Percentiles rank a stretch among this genome's conserved stretches.
Conservation (phyloP, 2,113 vertebrate species). For the Alligator mississippiensis region DNA sequence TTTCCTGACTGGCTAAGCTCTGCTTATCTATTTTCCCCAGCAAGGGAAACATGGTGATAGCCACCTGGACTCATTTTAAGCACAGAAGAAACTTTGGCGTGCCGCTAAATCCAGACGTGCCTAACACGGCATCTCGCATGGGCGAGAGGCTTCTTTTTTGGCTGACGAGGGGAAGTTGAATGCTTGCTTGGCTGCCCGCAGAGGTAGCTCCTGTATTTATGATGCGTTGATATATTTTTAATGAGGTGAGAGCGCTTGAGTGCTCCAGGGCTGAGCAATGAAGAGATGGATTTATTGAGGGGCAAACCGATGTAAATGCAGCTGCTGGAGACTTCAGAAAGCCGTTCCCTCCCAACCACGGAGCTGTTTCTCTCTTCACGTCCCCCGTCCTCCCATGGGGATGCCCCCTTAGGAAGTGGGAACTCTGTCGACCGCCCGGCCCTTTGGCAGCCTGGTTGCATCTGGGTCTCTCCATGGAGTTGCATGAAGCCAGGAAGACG, state of each 20-base stretch:
- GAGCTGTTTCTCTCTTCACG: background rate
- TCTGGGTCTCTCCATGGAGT: background rate
- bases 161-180: background rate
- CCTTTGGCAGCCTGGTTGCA: background rate
- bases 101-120: conserved; percentile 16
- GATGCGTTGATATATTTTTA: background rate
- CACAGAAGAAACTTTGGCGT: background rate
- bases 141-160: background rate
- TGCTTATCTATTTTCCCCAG: background rate
- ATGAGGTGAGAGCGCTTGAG: background rate
- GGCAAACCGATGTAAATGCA: background rate
- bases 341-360: background rate
- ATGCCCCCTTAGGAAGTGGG: background rate
- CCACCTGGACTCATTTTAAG: background rate
- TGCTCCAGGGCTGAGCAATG: background rate
- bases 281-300: background rate
- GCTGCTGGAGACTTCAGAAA: background rate
- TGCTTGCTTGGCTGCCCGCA: background rate
- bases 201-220: fast-evolving
- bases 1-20: background rate
- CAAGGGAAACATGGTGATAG: background rate
- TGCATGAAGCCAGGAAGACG: background rate
- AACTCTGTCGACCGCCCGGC: background rate
- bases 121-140: background rate
- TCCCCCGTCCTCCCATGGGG: background rate